A percentile compares a stretch with the other conserved stretches of the same genome.
These are phyloP conservation scores for Botia almorhae DNA, from an alignment of 2,797 vertebrate genomes.

Conservation along the genomic window DNA sequence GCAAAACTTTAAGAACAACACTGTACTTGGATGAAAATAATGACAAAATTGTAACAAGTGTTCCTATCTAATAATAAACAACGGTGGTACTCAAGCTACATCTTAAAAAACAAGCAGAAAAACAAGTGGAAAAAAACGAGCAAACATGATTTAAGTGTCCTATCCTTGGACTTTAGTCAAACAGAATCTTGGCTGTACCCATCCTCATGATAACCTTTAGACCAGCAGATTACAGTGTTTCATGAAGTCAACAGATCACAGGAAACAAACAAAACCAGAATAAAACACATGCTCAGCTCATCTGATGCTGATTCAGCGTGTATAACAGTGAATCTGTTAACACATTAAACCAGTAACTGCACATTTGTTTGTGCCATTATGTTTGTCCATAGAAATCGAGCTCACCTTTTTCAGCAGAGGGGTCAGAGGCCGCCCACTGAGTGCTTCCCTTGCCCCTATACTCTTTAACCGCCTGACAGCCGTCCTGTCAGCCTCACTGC, in stretches of 20 bases:
- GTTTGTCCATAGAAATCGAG: background rate
- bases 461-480: slow-evolving; percentile 66
- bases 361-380: background rate
- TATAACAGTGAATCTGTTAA: background rate
- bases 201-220: too few relatives aligned
- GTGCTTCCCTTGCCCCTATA: slow-evolving; percentile 68
- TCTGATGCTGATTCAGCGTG: background rate
- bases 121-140: too few relatives aligned
- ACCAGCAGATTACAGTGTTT: background rate
- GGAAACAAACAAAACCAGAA: background rate
- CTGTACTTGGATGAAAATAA: too few relatives aligned
- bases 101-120: too few relatives aligned
- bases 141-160: too few relatives aligned
- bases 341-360: background rate
- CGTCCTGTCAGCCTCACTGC: slow-evolving; percentile 58
- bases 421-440: slow-evolving; percentile 65
- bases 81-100: too few relatives aligned
- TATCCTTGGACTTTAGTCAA: too few relatives aligned
- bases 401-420: slow-evolving; percentile 63
- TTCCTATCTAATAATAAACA: too few relatives aligned
- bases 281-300: background rate
- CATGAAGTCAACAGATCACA: too few relatives aligned
- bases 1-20: too few relatives aligned
- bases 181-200: too few relatives aligned
- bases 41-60: too few relatives aligned